A percentile compares a stretch with the other conserved stretches of the same genome.
Evolutionary conservation across 23 tunicate species (phyloP).

Genomic region (Oikopleura vanhoeffeni): DNA sequence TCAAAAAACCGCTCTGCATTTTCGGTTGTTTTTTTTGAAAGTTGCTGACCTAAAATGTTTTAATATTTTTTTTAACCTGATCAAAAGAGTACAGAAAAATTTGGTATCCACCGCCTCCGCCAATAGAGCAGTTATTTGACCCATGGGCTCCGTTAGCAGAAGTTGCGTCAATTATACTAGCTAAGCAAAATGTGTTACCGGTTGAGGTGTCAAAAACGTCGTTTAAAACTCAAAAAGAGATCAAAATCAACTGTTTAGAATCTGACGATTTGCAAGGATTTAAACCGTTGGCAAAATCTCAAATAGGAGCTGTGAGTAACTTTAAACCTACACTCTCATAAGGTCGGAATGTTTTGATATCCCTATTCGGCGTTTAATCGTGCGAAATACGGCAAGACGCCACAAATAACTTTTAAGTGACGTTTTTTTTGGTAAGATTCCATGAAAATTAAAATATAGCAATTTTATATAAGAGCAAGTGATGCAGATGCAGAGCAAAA

Average conservation of each 20-base stretch:
- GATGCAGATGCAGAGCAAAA: no score
- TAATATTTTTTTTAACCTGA: no score
- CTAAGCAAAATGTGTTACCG: background rate
- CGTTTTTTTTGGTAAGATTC: no score
- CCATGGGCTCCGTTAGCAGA: background rate
- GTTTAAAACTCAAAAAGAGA: background rate
- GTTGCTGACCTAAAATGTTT: no score
- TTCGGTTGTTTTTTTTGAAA: no score
- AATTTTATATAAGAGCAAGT: no score
- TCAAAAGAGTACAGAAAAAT: background rate
- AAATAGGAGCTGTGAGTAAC: constrained; percentile 9
- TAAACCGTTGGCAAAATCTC: background rate
- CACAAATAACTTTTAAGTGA: no score
- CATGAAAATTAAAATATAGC: no score
- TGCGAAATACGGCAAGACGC: no score
- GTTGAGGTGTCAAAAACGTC: background rate
- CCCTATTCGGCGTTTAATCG: no score
- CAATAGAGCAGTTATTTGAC: background rate
- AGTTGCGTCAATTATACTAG: background rate
- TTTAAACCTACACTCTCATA: background rate
- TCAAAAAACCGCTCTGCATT: no score
- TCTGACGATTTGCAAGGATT: constrained; percentile 8
- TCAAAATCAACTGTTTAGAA: background rate
- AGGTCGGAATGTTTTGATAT: background rate
- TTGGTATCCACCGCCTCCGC: background rate